phyloP scores from a whole-genome alignment of 1,140 invertebrate species.

The Gryllus bimaculatus region DNA sequence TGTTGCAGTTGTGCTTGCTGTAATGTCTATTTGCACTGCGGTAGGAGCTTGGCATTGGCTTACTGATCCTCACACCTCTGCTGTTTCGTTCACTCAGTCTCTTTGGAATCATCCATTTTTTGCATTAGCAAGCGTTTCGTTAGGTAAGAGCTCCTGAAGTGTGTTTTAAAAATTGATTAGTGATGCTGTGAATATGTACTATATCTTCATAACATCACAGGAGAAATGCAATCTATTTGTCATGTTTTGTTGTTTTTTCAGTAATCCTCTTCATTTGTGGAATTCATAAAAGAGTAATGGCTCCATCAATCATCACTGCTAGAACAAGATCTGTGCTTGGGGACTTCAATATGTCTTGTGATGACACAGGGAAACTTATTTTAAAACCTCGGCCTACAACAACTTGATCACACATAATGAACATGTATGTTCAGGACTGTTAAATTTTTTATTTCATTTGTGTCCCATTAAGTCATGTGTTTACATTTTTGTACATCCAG shows the following conservation, averaged over 20 bases:
- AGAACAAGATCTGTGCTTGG: constrained; percentile 77
- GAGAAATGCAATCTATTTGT: background rate
- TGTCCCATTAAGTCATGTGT: too few species aligned
- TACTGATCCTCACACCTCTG: constrained; percentile 77
- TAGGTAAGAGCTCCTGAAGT: constrained; percentile 44
- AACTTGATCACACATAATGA: background rate
- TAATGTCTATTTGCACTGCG: constrained; percentile 79
- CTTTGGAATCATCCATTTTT: constrained; percentile 94
- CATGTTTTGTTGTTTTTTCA: constrained; percentile 37
- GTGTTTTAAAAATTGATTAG: background rate
- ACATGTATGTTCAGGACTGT: too few species aligned
- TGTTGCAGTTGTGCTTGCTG: constrained; percentile 69
- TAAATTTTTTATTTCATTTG: too few species aligned
- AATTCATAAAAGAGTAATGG: constrained; percentile 90
- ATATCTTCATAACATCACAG: background rate
- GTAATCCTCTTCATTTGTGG: constrained; percentile 82
- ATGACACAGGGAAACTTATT: constrained; percentile 88
- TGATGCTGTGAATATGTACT: background rate
- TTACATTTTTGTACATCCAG: too few species aligned
- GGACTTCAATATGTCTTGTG: constrained; percentile 97
- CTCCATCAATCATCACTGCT: constrained; percentile 89
- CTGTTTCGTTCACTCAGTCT: constrained; percentile 82
- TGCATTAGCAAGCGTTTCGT: constrained; percentile 73
- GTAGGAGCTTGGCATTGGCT: constrained; percentile 92
- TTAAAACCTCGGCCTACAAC: constrained; percentile 64